Evolutionary conservation across 2,113 vertebrate species (phyloP).

Genomic region (Mormyrus iriodes): DNA sequence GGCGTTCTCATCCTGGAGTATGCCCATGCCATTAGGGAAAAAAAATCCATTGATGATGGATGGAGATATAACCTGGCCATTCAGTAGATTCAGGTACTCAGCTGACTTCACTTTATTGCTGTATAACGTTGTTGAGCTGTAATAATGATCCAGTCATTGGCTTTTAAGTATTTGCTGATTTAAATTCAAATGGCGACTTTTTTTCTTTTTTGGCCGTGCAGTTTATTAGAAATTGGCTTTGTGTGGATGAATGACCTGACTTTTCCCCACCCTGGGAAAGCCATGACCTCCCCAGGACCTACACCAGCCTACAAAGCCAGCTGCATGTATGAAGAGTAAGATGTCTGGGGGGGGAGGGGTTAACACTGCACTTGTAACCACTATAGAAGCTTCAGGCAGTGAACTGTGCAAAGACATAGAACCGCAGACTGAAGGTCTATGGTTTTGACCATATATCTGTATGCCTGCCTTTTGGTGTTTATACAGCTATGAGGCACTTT

Average conservation of each 20-base stretch:
- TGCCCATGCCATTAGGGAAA: too few species aligned
- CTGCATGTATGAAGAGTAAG: background rate
- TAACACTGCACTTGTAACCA: too few species aligned
- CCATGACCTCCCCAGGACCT: background rate
- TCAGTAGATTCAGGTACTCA: too few species aligned
- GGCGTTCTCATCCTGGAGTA: too few species aligned
- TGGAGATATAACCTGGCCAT: too few species aligned
- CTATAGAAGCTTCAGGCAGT: background rate
- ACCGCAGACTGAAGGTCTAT: background rate
- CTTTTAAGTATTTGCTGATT: too few species aligned
- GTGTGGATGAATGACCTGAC: background rate
- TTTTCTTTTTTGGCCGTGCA: too few species aligned
- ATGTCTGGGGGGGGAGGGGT: background rate
- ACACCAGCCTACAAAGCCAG: background rate
- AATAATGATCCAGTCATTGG: too few species aligned
- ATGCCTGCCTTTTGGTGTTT: background rate
- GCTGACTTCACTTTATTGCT: too few species aligned
- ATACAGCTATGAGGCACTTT: background rate
- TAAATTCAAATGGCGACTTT: too few species aligned
- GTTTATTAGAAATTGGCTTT: background rate
- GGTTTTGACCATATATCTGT: background rate
- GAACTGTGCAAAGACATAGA: background rate
- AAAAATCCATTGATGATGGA: too few species aligned
- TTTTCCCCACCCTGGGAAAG: background rate
- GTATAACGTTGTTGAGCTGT: too few species aligned